Evolutionary conservation across 1,140 invertebrate species (phyloP).

Genomic region (Venustaconcha ellipsiformis): DNA sequence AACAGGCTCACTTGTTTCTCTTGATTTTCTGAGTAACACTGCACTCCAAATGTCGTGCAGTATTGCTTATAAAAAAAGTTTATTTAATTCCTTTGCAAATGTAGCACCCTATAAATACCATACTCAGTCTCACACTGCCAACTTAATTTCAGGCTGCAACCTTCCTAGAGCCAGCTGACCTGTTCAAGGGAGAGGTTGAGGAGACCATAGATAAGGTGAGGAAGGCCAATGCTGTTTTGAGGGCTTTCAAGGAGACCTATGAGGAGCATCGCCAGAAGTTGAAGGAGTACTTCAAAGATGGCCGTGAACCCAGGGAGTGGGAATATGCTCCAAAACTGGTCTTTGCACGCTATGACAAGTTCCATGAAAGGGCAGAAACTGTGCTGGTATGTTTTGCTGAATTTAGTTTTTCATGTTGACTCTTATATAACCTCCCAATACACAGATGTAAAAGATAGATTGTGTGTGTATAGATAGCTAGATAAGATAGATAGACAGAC

Average conservation of each 20-base stretch:
- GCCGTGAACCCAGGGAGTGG: conserved; percentile 78
- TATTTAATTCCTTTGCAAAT: neutral
- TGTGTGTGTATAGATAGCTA: neutral
- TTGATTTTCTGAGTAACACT: neutral
- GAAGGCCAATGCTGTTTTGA: conserved; percentile 83
- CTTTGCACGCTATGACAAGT: conserved; percentile 87
- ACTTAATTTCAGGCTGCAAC: conserved; percentile 76
- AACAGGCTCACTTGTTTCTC: neutral
- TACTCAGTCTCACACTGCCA: neutral
- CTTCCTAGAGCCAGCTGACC: conserved; percentile 87
- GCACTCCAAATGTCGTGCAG: neutral
- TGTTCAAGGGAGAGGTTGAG: conserved; percentile 77
- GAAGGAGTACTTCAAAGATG: conserved; percentile 76
- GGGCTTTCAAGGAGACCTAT: conserved; percentile 77
- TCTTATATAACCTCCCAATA: neutral
- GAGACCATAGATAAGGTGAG: conserved; percentile 85
- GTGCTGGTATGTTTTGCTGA: conserved; percentile 76
- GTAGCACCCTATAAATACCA: neutral
- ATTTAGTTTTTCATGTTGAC: neutral
- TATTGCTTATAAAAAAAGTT: neutral
- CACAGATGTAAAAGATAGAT: neutral
- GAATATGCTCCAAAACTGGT: conserved; percentile 90
- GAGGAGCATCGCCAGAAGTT: conserved; percentile 80
- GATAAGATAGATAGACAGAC: too few species aligned
- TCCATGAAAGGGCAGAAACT: conserved; percentile 83